Conservation (phyloP, 1,140 invertebrate species). For the Phenacoccus solenopsis region DNA sequence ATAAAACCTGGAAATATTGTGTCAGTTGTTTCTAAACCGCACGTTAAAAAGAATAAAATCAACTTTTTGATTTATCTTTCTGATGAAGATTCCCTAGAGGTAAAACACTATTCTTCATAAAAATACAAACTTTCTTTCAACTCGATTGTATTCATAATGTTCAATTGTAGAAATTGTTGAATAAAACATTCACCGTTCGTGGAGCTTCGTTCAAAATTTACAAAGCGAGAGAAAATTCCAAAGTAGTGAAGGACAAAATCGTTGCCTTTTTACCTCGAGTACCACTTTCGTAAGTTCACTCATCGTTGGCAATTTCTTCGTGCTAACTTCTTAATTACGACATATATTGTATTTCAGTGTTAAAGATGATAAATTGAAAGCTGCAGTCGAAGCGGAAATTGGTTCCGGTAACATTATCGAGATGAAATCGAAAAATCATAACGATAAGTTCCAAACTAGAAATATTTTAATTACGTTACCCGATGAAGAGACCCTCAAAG, state of each 20-base stretch:
- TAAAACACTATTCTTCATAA: not conserved
- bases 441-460: not conserved
- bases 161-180: not conserved
- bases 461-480: not conserved
- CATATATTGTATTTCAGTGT: not conserved
- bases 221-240: not conserved
- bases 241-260: not conserved
- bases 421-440: not conserved
- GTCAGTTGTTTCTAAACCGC: not conserved
- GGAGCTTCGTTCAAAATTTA: not conserved
- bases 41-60: not conserved
- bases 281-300: not conserved
- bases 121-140: too few species aligned
- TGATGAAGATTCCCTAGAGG: not conserved
- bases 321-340: too few species aligned
- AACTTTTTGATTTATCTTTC: not conserved
- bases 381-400: not conserved
- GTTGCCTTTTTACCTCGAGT: not conserved
- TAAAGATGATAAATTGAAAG: not conserved
- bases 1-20: not conserved
- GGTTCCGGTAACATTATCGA: not conserved
- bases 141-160: too few species aligned
- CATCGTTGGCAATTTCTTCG: not conserved
- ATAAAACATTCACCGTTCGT: not conserved
- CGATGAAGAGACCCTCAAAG: not conserved